Evolutionary conservation across 2,888 invertebrate genomes (phyloP).

Genomic region (Troides oblongomaculatus): DNA sequence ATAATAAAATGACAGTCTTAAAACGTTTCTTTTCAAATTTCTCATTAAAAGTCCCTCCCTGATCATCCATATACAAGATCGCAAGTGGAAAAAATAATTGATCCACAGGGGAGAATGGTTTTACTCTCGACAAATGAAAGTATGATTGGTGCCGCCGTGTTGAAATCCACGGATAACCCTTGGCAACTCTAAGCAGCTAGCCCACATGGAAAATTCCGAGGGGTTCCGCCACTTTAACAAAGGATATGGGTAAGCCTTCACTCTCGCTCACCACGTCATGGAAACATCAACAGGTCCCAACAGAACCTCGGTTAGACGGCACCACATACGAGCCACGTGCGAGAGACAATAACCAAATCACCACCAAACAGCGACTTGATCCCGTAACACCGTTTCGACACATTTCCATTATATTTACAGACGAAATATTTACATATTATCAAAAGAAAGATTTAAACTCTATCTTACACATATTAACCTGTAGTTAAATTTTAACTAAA

Average conservation of each 20-base stretch:
- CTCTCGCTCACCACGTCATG: slow-evolving; percentile 25
- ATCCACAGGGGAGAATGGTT: slow-evolving; percentile 20
- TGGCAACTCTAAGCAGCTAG: slow-evolving; percentile 37
- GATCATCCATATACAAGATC: slow-evolving; percentile 32
- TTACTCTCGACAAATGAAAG: slow-evolving; percentile 8
- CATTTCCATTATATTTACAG: slow-evolving; percentile 17
- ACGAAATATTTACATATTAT: background rate
- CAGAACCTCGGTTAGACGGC: slow-evolving; percentile 5
- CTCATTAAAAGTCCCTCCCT: slow-evolving; percentile 27
- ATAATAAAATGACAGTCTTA: slow-evolving; percentile 28
- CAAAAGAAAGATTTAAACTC: background rate
- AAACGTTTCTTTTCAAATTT: slow-evolving; percentile 20
- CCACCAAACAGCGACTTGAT: slow-evolving; percentile 14
- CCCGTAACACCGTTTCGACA: slow-evolving; percentile 8
- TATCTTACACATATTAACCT: background rate
- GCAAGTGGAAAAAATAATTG: slow-evolving; percentile 30
- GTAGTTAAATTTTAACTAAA: too few relatives aligned
- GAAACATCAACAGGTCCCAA: slow-evolving; percentile 30
- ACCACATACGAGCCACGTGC: slow-evolving; percentile 24
- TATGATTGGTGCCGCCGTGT: slow-evolving; percentile 31
- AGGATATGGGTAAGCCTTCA: slow-evolving; percentile 14
- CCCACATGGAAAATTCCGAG: slow-evolving; percentile 37
- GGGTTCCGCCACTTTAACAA: slow-evolving; percentile 36
- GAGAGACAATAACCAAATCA: slow-evolving; percentile 20
- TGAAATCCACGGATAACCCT: slow-evolving; percentile 30